Percentiles rank a stretch among this genome's conserved stretches.
phyloP scores from a whole-genome alignment of 2,113 vertebrate species.

The Morone chrysops region DNA sequence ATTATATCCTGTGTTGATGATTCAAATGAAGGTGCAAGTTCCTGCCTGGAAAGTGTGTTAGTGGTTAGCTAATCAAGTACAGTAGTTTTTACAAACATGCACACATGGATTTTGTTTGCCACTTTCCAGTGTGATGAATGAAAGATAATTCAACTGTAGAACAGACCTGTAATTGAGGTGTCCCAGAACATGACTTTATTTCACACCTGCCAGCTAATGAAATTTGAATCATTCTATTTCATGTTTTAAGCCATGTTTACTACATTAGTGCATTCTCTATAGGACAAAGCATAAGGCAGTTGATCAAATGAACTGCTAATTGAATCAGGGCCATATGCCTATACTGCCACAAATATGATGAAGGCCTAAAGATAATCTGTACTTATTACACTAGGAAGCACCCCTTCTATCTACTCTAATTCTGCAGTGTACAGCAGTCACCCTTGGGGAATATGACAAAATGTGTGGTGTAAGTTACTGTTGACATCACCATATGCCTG shows the following conservation, averaged over 20 bases:
- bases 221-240: neutral
- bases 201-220: neutral
- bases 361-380: neutral
- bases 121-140: neutral
- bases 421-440: conserved; percentile 1
- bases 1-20: too few species aligned
- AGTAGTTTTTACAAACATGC: too few species aligned
- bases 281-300: neutral
- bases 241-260: neutral
- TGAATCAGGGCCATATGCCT: neutral
- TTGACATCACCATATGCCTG: conserved; percentile 67
- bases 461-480: conserved; percentile 33
- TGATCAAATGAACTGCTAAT: conserved; percentile 9
- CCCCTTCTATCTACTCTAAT: neutral
- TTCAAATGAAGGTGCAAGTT: too few species aligned
- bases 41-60: too few species aligned
- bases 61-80: too few species aligned
- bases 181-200: too few species aligned
- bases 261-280: neutral
- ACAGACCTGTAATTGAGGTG: neutral
- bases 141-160: neutral
- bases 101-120: too few species aligned
- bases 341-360: neutral
- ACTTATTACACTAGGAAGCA: neutral
- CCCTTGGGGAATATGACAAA: conserved; percentile 43